phyloP scores from a whole-genome alignment of 2,888 invertebrate species.

The Schrankia costaestrigalis region DNA sequence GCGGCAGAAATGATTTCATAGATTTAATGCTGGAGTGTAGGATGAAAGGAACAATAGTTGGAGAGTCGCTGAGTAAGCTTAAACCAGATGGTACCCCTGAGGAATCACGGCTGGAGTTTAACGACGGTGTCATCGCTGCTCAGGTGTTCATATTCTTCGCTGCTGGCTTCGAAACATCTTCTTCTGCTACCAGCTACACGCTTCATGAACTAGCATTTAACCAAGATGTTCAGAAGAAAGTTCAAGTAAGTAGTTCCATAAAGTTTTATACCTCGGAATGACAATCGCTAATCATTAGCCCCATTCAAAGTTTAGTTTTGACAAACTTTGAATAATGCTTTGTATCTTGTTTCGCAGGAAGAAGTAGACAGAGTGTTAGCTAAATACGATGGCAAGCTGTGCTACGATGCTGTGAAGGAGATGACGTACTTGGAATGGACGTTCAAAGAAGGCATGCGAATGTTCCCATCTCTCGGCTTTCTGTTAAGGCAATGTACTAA shows the following conservation, averaged over 20 bases:
- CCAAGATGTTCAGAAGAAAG: constrained; percentile 46
- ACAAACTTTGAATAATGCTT: not conserved
- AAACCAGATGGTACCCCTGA: constrained; percentile 36
- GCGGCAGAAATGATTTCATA: constrained; percentile 42
- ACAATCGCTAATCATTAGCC: not conserved
- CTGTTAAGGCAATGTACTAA: constrained; percentile 34
- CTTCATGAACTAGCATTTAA: constrained; percentile 53
- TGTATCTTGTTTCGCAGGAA: constrained; percentile 6
- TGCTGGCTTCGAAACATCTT: constrained; percentile 63
- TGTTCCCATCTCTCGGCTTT: constrained; percentile 38
- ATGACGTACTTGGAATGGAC: constrained; percentile 41
- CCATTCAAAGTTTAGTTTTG: not conserved
- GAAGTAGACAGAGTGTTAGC: constrained; percentile 46
- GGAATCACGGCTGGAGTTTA: constrained; percentile 32
- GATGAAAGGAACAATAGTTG: constrained; percentile 35
- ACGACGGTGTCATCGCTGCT: constrained; percentile 32
- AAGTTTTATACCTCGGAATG: not conserved
- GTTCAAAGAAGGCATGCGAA: constrained; percentile 40
- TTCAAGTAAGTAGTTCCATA: constrained; percentile 18
- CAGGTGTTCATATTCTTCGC: constrained; percentile 49
- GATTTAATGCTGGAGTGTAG: constrained; percentile 42
- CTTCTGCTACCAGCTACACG: constrained; percentile 49
- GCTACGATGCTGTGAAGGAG: constrained; percentile 43
- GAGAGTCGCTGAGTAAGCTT: constrained; percentile 36
- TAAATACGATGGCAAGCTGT: constrained; percentile 37